Percentiles rank a stretch among this genome's conserved stretches.
phyloP scores from a whole-genome alignment of 2,113 vertebrate genomes.

The Panthera uncia region DNA sequence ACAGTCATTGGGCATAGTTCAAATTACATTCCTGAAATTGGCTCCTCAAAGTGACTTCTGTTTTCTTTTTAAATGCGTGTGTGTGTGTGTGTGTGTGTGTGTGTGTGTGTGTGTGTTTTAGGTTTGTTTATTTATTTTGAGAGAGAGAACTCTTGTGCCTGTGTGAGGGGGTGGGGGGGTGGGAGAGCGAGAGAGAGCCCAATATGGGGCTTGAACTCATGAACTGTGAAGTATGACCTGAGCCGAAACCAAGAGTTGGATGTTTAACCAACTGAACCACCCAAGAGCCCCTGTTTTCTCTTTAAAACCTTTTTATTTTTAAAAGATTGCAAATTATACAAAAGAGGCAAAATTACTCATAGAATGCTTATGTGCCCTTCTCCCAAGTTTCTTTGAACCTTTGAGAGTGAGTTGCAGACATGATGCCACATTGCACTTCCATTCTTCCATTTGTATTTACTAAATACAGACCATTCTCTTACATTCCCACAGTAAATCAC shows the following conservation, averaged over 20 bases:
- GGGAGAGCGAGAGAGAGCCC: no score
- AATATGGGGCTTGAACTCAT: no score
- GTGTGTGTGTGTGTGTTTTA: no score
- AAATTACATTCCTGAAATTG: not conserved
- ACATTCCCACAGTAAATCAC: not conserved
- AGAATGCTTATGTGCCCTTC: not conserved
- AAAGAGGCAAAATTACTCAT: not conserved
- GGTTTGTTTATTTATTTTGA: no score
- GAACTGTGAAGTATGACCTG: no score
- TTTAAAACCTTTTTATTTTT: conserved; percentile 13
- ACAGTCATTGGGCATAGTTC: not conserved
- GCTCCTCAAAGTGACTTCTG: not conserved
- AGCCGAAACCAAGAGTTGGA: no score
- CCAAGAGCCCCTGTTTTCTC: not conserved
- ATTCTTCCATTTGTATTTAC: conserved; percentile 27
- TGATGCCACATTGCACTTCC: not conserved
- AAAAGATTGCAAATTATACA: conserved; percentile 17
- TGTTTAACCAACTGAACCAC: no score
- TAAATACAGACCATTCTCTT: not conserved
- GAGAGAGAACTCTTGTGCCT: no score
- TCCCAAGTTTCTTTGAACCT: conserved; percentile 11
- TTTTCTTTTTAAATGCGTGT: not conserved
- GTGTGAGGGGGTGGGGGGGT: no score
- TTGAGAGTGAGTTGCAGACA: not conserved
- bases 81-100: no score